Base-by-base conservation (phyloP, 2,888 invertebrate genomes). In the Andricus quercusramuli region DNA sequence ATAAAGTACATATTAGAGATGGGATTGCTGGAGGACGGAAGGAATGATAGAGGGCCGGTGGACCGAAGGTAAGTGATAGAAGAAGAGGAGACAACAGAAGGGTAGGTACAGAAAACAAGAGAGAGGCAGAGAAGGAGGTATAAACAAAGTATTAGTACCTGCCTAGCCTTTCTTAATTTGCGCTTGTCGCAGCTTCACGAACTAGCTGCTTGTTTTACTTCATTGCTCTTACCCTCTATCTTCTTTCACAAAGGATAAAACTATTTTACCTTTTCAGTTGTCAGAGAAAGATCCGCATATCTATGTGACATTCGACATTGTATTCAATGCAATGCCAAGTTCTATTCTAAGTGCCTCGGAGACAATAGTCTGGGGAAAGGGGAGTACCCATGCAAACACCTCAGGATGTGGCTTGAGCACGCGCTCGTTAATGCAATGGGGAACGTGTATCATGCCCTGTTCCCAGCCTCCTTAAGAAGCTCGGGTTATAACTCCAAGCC, bases 371-470 rank as follows among this genome's bases (percentile, higher is more conserved):
- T 17, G 47, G 47, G 47, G 15, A 47, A 51, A 20, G 29, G 29
- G 70, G 51, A 70, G 51, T 25, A 70, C 22, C 44, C 44, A 70
- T 70, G 44, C 68, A 70, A 70, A 74, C 74, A 74, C 74, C 47
- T 74, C 25, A 25, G 62, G 62, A 62, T 62, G 25, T 15, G 3
- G 62, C 62, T 62, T 4, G 20, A 29, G 74, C 74, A 74, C 74
- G 74, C 74, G 74, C 74, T 74, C 56, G 74, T 74, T 56, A 74
- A 74, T 56, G 74, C 74, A 56, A 32, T 32, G 51, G 20, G 29
- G 29, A 74, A 32, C 74, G 74, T 32, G 56, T 37, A 47, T 74
- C 51, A n/a, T 74, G n/a, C 1, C 56, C 47, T 17, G 56, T 74
- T 56, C 74, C 56, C 74, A 56, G 74, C 74, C 51, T 56, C 47